These are phyloP conservation scores for Sisyra nigra DNA, from an alignment of 2,888 invertebrate genomes.

Conservation along the genomic window DNA sequence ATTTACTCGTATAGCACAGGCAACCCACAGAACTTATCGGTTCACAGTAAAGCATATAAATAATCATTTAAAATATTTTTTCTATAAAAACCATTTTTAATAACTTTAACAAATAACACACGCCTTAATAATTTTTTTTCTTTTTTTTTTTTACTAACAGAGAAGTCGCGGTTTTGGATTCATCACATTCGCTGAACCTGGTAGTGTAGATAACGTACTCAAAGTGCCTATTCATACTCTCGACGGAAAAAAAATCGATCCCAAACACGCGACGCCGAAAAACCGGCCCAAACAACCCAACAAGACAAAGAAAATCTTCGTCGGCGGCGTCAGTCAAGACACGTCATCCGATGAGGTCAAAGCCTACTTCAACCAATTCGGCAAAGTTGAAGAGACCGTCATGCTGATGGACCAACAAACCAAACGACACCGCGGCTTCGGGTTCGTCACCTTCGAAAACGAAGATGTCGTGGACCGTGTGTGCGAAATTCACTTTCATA, in stretches of 20 bases:
- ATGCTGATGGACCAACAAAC: constrained; percentile 93
- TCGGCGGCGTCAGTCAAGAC: constrained; percentile 83
- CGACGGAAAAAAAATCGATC: constrained; percentile 88
- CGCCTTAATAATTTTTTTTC: no score
- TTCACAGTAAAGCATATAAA: no score
- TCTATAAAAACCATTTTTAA: no score
- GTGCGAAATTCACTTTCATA: constrained; percentile 88
- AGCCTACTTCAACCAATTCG: constrained; percentile 80
- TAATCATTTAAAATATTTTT: no score
- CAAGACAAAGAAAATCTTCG: constrained; percentile 84
- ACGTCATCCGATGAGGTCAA: constrained; percentile 83
- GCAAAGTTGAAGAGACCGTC: constrained; percentile 79
- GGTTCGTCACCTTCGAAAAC: constrained; percentile 82
- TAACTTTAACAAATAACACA: no score
- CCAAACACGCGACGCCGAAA: constrained; percentile 85
- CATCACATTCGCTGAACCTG: constrained; percentile 84
- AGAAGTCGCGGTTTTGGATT: constrained; percentile 89
- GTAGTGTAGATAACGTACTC: constrained; percentile 79
- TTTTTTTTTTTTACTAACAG: constrained; percentile 40
- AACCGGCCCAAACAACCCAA: constrained; percentile 72
- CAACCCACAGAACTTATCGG: no score
- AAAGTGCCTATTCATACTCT: constrained; percentile 81
- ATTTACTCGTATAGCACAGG: no score
- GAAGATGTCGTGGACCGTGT: constrained; percentile 84
- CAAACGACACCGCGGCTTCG: constrained; percentile 79